phyloP scores from a whole-genome alignment of 2,888 invertebrate species.

The Norana najaformis region DNA sequence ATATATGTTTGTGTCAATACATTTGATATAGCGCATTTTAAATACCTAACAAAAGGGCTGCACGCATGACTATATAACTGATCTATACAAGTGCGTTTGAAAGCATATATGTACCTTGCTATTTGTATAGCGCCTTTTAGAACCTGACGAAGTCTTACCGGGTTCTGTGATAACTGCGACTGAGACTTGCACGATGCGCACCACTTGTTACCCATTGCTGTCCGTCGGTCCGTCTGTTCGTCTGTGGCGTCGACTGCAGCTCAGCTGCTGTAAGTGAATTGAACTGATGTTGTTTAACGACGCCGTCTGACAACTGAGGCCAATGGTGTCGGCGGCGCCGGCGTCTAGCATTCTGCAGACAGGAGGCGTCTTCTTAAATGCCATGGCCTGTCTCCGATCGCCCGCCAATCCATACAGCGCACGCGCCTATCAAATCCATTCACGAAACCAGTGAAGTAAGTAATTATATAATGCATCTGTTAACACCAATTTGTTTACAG shows the following conservation, averaged over 20 bases:
- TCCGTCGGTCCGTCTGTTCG: not conserved
- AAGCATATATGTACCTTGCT: not conserved
- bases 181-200: not conserved
- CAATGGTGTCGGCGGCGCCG: not conserved
- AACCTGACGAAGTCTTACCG: not conserved
- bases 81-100: too few species aligned
- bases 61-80: too few species aligned
- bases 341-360: not conserved
- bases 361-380: not conserved
- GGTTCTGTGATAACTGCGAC: not conserved
- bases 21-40: too few species aligned
- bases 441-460: too few species aligned
- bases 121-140: not conserved
- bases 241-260: not conserved
- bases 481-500: too few species aligned
- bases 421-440: not conserved
- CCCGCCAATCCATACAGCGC: not conserved
- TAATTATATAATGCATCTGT: too few species aligned
- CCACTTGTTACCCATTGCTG: not conserved
- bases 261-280: not conserved
- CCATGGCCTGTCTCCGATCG: not conserved
- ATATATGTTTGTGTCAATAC: too few species aligned
- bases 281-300: conserved; percentile 1
- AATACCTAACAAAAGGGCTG: too few species aligned
- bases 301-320: not conserved